phyloP scores from a whole-genome alignment of 2,888 invertebrate species.

The Diarsia rubi region DNA sequence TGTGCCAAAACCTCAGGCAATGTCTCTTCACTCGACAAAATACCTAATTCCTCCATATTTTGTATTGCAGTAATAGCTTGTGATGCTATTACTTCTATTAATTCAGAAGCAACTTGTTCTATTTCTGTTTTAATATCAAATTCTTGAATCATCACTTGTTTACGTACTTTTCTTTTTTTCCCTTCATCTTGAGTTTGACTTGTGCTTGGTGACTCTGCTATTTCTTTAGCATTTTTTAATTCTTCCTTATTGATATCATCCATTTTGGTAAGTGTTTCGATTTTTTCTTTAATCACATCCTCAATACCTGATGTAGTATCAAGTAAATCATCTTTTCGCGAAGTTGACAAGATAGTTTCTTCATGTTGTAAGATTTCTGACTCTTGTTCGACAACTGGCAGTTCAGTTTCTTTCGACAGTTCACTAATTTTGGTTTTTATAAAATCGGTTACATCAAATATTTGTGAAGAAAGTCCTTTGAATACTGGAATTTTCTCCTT shows the following conservation, averaged over 20 bases:
- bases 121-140: constrained; percentile 36
- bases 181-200: constrained; percentile 5
- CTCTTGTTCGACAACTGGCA: not conserved
- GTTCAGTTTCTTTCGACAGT: constrained; percentile 9
- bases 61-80: constrained; percentile 48
- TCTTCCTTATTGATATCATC: not conserved
- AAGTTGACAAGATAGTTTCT: not conserved
- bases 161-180: constrained; percentile 24
- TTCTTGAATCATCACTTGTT: constrained; percentile 48
- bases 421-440: constrained; percentile 59
- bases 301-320: not conserved
- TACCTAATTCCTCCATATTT: constrained; percentile 21
- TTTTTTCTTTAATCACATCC: not conserved
- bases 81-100: constrained; percentile 49
- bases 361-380: not conserved
- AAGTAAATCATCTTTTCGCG: not conserved
- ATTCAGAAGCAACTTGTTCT: constrained; percentile 50
- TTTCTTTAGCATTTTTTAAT: constrained; percentile 1
- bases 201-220: not conserved
- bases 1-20: not conserved
- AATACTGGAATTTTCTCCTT: constrained; percentile 87
- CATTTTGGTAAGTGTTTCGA: not conserved
- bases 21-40: not conserved
- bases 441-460: constrained; percentile 68
- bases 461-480: constrained; percentile 74